Conservation (phyloP, 2,113 vertebrate species). For the Terrapene triunguis region DNA sequence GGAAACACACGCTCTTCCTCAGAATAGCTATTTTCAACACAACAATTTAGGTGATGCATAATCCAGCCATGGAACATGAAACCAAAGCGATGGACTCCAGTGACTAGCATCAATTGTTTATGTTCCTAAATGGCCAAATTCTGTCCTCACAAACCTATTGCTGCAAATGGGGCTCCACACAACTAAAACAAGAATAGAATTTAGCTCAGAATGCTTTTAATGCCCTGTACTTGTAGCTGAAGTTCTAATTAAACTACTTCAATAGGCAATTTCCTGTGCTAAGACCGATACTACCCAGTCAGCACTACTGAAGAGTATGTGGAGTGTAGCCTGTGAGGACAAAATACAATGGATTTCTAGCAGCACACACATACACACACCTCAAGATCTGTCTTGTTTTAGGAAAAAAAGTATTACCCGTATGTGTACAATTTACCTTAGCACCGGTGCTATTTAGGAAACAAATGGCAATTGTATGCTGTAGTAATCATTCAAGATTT, state of each 20-base stretch:
- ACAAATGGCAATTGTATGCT: not conserved
- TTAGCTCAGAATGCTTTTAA: not conserved
- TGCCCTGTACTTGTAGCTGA: not conserved
- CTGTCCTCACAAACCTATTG: not conserved
- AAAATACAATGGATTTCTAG: not conserved
- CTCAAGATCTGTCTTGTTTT: not conserved
- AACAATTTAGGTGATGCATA: not conserved
- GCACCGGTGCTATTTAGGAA: slow-evolving; percentile 1
- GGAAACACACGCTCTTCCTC: not conserved
- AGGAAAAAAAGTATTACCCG: not conserved
- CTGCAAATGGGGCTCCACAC: not conserved
- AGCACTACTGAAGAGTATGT: not conserved
- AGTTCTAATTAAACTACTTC: not conserved
- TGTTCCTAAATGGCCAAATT: not conserved
- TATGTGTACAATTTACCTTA: not conserved
- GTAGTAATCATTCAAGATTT: not conserved
- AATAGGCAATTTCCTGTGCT: not conserved
- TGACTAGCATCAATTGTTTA: not conserved
- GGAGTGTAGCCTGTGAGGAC: no score
- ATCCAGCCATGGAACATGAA: not conserved
- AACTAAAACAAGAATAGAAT: not conserved
- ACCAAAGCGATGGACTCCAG: not conserved
- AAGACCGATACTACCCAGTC: not conserved
- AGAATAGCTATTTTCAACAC: not conserved
- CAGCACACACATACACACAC: not conserved